These are phyloP conservation scores for Megalonaias nervosa DNA, from an alignment of 1,140 invertebrate genomes.

Conservation along the genomic window DNA sequence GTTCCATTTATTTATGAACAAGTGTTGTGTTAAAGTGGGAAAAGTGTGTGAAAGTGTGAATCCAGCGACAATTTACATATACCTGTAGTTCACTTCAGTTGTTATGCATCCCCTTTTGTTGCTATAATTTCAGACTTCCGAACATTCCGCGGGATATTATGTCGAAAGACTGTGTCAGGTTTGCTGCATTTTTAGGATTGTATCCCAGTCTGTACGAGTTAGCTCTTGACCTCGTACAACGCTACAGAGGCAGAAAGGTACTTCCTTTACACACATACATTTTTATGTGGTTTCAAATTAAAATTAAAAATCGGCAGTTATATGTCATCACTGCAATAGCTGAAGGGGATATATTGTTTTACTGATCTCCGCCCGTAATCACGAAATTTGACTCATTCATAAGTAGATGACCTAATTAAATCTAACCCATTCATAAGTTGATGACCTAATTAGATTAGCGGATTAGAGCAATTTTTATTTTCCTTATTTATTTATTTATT, in stretches of 20 bases:
- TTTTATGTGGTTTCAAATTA: conserved; percentile 1
- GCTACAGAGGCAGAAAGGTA: conserved; percentile 37
- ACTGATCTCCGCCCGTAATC: neutral
- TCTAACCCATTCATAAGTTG: too few species aligned
- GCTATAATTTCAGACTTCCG: conserved; percentile 40
- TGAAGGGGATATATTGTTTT: neutral
- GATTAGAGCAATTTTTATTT: neutral
- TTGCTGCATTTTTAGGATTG: conserved; percentile 58
- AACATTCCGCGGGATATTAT: conserved; percentile 39
- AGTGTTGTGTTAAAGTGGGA: too few species aligned
- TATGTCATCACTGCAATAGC: neutral
- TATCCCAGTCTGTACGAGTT: conserved; percentile 60
- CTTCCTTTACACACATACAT: neutral
- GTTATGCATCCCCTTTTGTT: too few species aligned
- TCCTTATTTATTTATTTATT: too few species aligned
- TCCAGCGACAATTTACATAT: too few species aligned
- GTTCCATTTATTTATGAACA: too few species aligned
- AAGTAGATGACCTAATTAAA: neutral
- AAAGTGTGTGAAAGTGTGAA: too few species aligned
- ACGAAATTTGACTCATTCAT: too few species aligned
- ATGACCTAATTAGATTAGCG: neutral
- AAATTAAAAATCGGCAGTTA: neutral
- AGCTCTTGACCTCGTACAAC: conserved; percentile 42
- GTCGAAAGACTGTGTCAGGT: conserved; percentile 47
- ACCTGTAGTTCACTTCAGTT: too few species aligned